Evolutionary conservation across 2,797 vertebrate genomes (phyloP).

Genomic region (Acanthiza pusilla): DNA sequence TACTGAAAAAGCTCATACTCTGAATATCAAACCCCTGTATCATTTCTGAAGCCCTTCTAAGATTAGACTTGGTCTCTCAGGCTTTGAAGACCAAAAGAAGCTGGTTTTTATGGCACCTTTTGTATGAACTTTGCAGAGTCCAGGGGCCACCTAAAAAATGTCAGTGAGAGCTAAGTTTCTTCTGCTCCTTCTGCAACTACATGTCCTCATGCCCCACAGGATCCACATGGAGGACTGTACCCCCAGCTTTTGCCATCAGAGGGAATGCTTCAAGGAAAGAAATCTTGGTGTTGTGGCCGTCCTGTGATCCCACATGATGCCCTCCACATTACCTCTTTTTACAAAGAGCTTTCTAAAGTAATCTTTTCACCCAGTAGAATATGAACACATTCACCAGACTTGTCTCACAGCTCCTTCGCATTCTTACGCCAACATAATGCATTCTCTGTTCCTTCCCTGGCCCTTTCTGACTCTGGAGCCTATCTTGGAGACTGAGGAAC

Average conservation of each 20-base stretch:
- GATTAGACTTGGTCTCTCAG: neutral
- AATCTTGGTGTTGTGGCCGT: neutral
- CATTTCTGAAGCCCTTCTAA: neutral
- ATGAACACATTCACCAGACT: neutral
- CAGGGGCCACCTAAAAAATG: neutral
- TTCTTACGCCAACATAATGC: neutral
- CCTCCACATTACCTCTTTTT: neutral
- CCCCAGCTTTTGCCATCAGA: neutral
- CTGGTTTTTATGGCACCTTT: neutral
- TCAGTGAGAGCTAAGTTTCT: neutral
- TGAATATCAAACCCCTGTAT: neutral
- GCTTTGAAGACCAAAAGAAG: neutral
- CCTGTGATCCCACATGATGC: neutral
- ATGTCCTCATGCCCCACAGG: neutral
- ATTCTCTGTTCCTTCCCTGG: neutral
- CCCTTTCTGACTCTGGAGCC: neutral
- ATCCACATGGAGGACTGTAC: neutral
- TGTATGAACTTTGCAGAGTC: neutral
- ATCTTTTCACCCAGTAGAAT: neutral
- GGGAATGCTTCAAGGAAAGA: neutral
- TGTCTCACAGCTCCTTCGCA: neutral
- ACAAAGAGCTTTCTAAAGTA: neutral
- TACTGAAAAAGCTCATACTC: neutral
- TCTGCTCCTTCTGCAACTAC: neutral
- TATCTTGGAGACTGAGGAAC: neutral